A percentile compares a stretch with the other conserved stretches of the same genome.
Conservation (phyloP, 2,113 vertebrate species). For the Pseudopodoces humilis region DNA sequence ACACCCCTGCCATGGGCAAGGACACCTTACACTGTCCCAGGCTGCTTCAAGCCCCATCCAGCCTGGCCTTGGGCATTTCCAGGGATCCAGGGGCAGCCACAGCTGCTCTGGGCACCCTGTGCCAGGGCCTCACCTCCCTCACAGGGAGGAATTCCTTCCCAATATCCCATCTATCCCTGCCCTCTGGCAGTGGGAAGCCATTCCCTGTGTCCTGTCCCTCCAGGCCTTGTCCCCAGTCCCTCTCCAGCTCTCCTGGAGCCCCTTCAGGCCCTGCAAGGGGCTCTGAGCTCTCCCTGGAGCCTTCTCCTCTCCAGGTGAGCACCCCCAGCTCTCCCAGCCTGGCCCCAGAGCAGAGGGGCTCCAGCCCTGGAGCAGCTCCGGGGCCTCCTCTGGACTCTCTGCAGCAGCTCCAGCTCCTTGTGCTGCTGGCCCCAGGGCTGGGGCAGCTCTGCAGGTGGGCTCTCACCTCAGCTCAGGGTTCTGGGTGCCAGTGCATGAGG, state of each 20-base stretch:
- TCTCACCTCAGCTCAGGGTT: neutral
- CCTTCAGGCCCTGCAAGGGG: neutral
- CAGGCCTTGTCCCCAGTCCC: neutral
- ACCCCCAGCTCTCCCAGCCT: neutral
- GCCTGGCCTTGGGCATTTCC: accelerated
- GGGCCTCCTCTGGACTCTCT: neutral
- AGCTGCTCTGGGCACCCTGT: neutral
- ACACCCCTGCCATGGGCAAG: neutral
- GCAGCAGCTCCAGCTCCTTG: neutral
- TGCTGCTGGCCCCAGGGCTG: neutral
- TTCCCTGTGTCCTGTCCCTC: neutral
- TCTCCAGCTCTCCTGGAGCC: neutral
- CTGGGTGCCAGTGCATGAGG: neutral
- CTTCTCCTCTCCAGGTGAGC: neutral
- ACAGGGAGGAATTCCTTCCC: neutral
- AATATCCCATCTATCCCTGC: neutral
- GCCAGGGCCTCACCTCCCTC: neutral
- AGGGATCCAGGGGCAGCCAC: neutral
- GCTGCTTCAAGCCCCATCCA: neutral
- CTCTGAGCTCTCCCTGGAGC: neutral
- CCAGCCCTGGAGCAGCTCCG: neutral
- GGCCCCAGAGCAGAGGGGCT: neutral
- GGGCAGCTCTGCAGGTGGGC: neutral
- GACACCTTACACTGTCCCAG: accelerated
- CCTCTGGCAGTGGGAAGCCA: neutral